phyloP scores from a whole-genome alignment of 1,140 invertebrate genomes.

The Maconellicoccus hirsutus region DNA sequence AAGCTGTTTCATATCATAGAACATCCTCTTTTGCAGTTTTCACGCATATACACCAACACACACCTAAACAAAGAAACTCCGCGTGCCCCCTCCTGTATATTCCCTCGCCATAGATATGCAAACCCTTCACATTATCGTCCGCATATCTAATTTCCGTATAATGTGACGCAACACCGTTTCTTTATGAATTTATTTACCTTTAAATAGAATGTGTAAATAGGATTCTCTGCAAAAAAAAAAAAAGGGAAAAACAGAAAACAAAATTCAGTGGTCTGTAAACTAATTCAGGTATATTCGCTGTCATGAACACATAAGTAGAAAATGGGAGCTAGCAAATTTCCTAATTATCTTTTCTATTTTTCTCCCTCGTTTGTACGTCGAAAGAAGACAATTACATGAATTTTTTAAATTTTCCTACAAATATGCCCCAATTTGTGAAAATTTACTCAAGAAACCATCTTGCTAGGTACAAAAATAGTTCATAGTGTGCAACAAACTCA shows the following conservation, averaged over 20 bases:
- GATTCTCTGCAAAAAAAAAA: not conserved
- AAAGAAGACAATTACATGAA: no score
- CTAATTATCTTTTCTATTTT: no score
- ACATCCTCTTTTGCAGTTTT: not conserved
- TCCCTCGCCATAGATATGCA: not conserved
- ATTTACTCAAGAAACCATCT: no score
- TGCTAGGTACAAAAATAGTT: no score
- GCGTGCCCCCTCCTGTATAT: not conserved
- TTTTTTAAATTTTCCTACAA: no score
- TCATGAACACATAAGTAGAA: no score
- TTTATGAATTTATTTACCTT: slow-evolving; percentile 5
- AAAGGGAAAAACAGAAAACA: not conserved
- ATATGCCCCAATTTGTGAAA: no score
- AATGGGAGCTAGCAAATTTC: no score
- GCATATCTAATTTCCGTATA: slow-evolving; percentile 9
- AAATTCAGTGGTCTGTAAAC: not conserved
- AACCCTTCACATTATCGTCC: slow-evolving; percentile 1
- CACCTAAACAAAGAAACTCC: not conserved
- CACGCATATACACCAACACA: not conserved
- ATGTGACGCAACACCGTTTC: slow-evolving; percentile 2
- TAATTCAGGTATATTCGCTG: no score
- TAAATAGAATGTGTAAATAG: slow-evolving; percentile 8
- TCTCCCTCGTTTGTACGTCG: no score
- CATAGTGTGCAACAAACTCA: no score
- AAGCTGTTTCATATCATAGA: not conserved